Conservation (phyloP, 2,113 vertebrate genomes). For the Rhea pennata region DNA sequence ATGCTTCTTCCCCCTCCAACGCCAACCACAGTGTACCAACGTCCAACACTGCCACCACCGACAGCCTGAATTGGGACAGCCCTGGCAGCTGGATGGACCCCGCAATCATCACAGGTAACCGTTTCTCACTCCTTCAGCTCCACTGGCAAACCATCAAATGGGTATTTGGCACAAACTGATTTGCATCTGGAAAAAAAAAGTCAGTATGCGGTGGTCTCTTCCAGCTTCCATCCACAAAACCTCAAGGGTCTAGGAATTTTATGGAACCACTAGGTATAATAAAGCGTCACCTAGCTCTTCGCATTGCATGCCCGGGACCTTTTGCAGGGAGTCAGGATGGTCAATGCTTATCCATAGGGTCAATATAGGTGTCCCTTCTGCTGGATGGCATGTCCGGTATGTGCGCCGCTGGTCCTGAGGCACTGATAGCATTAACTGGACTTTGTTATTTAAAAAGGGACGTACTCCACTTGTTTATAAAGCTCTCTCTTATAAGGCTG, state of each 20-base stretch:
- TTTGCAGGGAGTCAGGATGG: constrained; percentile 26
- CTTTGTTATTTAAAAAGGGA: constrained; percentile 67
- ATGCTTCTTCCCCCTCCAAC: constrained; percentile 95
- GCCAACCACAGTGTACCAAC: constrained; percentile 96
- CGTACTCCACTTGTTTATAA: constrained; percentile 86
- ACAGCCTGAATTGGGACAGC: constrained; percentile 97
- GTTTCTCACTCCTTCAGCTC: constrained; percentile 78
- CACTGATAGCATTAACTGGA: constrained; percentile 60
- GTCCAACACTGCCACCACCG: constrained; percentile 87
- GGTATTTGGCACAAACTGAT: constrained; percentile 70
- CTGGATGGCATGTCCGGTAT: constrained; percentile 26
- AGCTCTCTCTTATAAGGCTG: constrained; percentile 86
- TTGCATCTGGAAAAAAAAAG: constrained; percentile 11
- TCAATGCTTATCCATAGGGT: constrained; percentile 24
- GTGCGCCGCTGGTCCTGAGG: constrained; percentile 53
- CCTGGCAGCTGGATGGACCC: constrained; percentile 99
- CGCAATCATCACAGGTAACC: constrained; percentile 98
- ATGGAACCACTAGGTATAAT: background rate
- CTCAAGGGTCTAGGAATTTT: constrained; percentile 20
- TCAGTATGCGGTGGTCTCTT: constrained; percentile 72
- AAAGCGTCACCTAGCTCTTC: constrained; percentile 19
- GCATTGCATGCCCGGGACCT: constrained; percentile 51
- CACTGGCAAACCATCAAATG: constrained; percentile 64
- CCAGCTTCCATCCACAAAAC: constrained; percentile 69
- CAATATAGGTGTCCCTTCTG: constrained; percentile 43